Conservation (phyloP, 2,113 vertebrate genomes). For the Leptobrachium leishanense region DNA sequence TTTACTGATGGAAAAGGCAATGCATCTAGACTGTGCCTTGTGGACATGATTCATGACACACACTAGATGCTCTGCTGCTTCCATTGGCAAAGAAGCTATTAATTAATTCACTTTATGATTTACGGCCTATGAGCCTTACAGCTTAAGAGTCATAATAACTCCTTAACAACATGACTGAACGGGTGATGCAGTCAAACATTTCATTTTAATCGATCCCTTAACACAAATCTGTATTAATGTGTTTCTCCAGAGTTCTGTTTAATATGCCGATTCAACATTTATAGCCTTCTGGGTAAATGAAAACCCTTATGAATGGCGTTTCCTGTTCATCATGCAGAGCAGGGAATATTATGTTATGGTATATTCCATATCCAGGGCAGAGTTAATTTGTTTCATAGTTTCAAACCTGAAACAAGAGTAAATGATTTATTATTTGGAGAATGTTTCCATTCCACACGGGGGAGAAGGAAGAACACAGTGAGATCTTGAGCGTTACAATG, state of each 20-base stretch:
- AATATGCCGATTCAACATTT: background rate
- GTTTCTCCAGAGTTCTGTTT: background rate
- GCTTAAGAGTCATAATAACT: background rate
- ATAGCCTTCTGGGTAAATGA: background rate
- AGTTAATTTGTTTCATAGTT: too few species aligned
- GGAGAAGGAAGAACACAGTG: too few species aligned
- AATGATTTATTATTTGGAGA: too few species aligned
- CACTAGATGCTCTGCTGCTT: background rate
- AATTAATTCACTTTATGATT: background rate
- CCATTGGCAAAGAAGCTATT: background rate
- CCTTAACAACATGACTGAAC: background rate
- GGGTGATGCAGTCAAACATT: background rate
- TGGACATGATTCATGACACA: background rate
- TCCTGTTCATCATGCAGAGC: background rate
- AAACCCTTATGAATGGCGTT: background rate
- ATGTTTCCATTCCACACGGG: too few species aligned
- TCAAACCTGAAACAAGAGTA: too few species aligned
- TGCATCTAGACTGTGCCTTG: background rate
- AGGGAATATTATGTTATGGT: background rate
- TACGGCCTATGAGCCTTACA: background rate
- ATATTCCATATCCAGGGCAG: too few species aligned
- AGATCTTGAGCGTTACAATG: too few species aligned
- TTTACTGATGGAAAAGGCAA: background rate
- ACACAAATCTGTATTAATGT: background rate
- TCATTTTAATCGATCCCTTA: slow-evolving; percentile 2